Percentiles rank a stretch among this genome's conserved stretches.
Conservation (phyloP, 2,797 vertebrate species). For the Hylomyscus alleni region DNA sequence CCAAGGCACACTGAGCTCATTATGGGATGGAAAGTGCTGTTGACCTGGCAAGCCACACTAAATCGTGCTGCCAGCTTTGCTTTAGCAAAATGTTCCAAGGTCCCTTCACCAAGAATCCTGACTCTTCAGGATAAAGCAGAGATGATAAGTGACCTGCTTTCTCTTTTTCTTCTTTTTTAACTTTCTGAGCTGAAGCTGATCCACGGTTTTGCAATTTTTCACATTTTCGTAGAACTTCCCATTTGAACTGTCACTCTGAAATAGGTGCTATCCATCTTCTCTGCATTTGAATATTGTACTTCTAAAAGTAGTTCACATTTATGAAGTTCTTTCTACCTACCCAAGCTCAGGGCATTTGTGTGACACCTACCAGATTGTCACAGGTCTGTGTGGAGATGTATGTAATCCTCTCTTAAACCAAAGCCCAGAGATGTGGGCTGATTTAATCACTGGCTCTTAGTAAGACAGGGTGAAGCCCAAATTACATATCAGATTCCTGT, state of each 20-base stretch:
- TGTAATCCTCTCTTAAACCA: neutral
- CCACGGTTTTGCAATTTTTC: constrained; percentile 22
- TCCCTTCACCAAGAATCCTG: neutral
- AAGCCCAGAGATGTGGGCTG: neutral
- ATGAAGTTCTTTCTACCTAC: neutral
- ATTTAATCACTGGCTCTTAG: neutral
- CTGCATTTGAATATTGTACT: neutral
- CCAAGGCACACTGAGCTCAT: neutral
- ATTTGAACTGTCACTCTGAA: constrained; percentile 23
- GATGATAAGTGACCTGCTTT: neutral
- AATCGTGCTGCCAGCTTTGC: neutral
- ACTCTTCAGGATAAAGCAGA: constrained; percentile 30
- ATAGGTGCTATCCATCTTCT: neutral
- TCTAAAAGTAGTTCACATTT: neutral
- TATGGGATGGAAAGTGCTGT: neutral
- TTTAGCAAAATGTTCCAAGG: neutral
- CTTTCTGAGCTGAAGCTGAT: neutral
- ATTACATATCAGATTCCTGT: neutral
- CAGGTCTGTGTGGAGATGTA: neutral
- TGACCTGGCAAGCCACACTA: neutral
- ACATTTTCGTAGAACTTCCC: neutral
- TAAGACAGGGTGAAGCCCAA: neutral
- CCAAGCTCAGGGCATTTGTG: neutral
- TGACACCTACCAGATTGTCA: neutral
- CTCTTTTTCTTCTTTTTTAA: neutral